Evolutionary conservation across 2,888 invertebrate species (phyloP).

Genomic region (Epistrophella euchroma): DNA sequence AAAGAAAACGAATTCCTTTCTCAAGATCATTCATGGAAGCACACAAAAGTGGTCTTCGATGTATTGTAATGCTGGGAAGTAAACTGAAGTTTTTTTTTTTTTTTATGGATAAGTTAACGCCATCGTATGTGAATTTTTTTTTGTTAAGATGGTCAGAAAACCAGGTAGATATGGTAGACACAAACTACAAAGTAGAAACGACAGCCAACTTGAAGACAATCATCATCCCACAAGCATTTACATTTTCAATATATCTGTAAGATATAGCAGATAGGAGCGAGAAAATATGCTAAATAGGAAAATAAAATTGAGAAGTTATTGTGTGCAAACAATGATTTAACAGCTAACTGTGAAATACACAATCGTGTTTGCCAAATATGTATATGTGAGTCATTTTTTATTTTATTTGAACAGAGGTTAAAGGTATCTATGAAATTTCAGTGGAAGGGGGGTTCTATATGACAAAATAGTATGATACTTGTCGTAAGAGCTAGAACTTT

Average conservation of each 20-base stretch:
- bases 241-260: conserved; percentile 21
- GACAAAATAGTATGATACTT: too few species aligned
- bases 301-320: conserved; percentile 55
- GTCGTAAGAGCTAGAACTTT: too few species aligned
- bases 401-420: neutral
- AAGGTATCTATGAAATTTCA: neutral
- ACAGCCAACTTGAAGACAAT: conserved; percentile 28
- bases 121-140: conserved; percentile 59
- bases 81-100: conserved; percentile 18
- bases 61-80: conserved; percentile 51
- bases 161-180: conserved; percentile 8
- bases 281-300: conserved; percentile 61
- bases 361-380: conserved; percentile 20
- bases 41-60: conserved; percentile 35
- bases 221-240: conserved; percentile 45
- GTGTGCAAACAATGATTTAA: conserved; percentile 63
- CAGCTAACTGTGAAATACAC: conserved; percentile 51
- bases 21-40: conserved; percentile 73
- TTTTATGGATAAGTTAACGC: conserved; percentile 63
- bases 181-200: conserved; percentile 12
- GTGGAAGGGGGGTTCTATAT: conserved; percentile 25
- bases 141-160: conserved; percentile 32
- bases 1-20: conserved; percentile 70
- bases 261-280: neutral
- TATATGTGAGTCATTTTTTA: conserved; percentile 44